A percentile compares a stretch with the other conserved stretches of the same genome.
phyloP scores from a whole-genome alignment of 2,888 invertebrate genomes.

The Thymelicus sylvestris region DNA sequence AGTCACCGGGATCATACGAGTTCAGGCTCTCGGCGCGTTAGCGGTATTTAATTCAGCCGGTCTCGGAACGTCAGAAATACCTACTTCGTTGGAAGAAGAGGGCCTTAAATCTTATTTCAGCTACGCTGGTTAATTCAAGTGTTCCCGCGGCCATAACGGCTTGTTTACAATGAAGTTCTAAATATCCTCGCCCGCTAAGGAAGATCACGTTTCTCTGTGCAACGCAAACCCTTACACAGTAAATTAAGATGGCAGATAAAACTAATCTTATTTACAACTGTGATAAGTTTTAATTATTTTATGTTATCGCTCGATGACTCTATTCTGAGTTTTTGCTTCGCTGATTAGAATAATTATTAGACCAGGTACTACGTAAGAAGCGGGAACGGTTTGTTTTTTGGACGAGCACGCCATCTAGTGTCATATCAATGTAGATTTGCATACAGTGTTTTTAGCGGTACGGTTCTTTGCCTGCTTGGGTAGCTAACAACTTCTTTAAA shows the following conservation, averaged over 20 bases:
- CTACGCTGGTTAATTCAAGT: no score
- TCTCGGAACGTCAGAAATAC: no score
- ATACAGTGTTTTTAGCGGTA: no score
- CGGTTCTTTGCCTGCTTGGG: no score
- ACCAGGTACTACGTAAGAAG: background rate
- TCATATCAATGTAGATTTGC: background rate
- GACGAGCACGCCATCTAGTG: background rate
- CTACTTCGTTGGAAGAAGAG: no score
- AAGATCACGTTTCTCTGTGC: constrained; percentile 18
- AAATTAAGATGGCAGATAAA: constrained; percentile 34
- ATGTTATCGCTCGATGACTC: constrained; percentile 24
- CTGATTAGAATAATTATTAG: constrained; percentile 24
- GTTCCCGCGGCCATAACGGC: background rate
- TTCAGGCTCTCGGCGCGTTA: no score
- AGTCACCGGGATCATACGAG: no score
- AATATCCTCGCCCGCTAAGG: constrained; percentile 25
- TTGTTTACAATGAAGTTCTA: constrained; percentile 1
- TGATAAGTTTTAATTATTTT: constrained; percentile 34
- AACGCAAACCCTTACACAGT: constrained; percentile 9
- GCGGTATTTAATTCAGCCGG: no score
- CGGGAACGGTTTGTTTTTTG: background rate
- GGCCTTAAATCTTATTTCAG: no score
- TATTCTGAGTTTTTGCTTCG: constrained; percentile 4
- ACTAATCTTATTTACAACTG: constrained; percentile 32
- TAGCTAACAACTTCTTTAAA: no score